A percentile compares a stretch with the other conserved stretches of the same genome.
phyloP scores from a whole-genome alignment of 2,888 invertebrate genomes.

The Prosapia bicincta region DNA sequence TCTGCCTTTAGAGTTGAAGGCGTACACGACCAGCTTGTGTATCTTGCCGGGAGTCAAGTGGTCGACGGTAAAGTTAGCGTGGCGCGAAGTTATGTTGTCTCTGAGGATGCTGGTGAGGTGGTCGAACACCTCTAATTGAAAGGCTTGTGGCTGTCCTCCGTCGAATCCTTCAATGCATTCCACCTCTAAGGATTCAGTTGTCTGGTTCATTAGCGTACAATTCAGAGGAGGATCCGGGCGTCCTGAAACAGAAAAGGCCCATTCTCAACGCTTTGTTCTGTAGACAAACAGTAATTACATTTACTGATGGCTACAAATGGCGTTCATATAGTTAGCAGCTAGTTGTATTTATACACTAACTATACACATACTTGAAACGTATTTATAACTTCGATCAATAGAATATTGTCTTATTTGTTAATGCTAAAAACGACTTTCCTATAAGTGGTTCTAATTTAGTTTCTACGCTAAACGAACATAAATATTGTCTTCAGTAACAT shows the following conservation, averaged over 20 bases:
- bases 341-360: no score
- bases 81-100: constrained; percentile 65
- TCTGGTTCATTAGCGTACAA: constrained; percentile 72
- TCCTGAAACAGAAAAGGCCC: constrained; percentile 49
- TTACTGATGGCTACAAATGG: no score
- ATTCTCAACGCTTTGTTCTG: no score
- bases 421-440: no score
- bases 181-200: constrained; percentile 71
- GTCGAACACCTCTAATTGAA: constrained; percentile 70
- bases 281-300: no score
- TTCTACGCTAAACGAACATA: no score
- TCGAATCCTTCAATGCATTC: constrained; percentile 70
- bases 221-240: constrained; percentile 75
- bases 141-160: constrained; percentile 71
- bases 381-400: no score
- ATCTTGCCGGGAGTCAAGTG: constrained; percentile 75
- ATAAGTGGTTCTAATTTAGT: no score
- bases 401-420: no score
- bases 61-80: constrained; percentile 71
- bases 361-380: no score
- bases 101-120: constrained; percentile 59
- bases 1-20: constrained; percentile 77
- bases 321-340: no score
- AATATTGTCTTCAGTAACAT: no score
- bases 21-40: constrained; percentile 74